Evolutionary conservation across 2,888 invertebrate species (phyloP).

Genomic region (Acronicta aceris): DNA sequence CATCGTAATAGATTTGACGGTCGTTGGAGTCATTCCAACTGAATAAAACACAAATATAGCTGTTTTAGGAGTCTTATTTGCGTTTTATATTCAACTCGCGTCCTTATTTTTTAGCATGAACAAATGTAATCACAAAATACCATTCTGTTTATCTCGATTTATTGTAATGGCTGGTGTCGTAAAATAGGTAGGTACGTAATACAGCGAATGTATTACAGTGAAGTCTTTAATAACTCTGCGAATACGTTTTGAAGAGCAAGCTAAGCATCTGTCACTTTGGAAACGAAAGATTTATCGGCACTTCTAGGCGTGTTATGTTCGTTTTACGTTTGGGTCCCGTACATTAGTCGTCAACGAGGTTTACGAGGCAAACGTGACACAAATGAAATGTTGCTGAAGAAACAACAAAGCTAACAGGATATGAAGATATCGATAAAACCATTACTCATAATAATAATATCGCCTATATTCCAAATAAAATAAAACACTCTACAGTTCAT

Average conservation of each 20-base stretch:
- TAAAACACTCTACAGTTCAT: conserved; percentile 22
- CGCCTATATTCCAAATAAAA: conserved; percentile 16
- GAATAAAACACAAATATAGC: conserved; percentile 47
- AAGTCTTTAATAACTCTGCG: conserved; percentile 38
- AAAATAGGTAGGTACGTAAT: conserved; percentile 39
- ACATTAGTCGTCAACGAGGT: conserved; percentile 58
- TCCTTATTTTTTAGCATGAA: conserved; percentile 47
- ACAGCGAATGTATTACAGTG: conserved; percentile 28
- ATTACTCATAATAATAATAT: not conserved
- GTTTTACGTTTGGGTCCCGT: conserved; percentile 59
- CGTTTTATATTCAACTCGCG: conserved; percentile 44
- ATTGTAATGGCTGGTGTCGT: conserved; percentile 45
- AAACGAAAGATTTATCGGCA: conserved; percentile 58
- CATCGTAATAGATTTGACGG: conserved; percentile 48
- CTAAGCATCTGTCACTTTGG: conserved; percentile 57
- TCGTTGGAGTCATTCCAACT: conserved; percentile 52
- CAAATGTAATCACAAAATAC: conserved; percentile 48
- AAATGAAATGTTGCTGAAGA: conserved; percentile 42
- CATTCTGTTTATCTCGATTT: conserved; percentile 49
- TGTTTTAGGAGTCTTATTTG: conserved; percentile 51
- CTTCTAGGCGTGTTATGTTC: conserved; percentile 50
- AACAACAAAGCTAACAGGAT: conserved; percentile 42
- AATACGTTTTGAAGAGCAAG: conserved; percentile 43
- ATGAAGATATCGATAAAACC: conserved; percentile 20
- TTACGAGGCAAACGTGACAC: conserved; percentile 65